Conservation (phyloP, 2,888 invertebrate species). For the Platycnemis pennipes region DNA sequence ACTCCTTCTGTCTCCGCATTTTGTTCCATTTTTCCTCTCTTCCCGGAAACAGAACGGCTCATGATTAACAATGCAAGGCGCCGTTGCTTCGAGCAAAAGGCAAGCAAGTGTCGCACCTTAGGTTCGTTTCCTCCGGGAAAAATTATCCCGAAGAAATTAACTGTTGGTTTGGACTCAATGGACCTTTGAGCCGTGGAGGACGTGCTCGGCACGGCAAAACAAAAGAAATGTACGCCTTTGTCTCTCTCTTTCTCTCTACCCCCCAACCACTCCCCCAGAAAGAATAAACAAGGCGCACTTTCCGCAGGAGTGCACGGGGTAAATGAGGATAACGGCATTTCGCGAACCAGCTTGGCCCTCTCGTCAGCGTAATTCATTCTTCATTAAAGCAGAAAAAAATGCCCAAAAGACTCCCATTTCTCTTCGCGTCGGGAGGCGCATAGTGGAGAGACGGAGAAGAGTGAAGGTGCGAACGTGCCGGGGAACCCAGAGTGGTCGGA, state of each 20-base stretch:
- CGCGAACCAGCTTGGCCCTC: neutral
- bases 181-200: neutral
- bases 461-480: neutral
- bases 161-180: conserved; percentile 14
- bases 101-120: neutral
- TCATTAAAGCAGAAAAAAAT: neutral
- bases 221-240: neutral
- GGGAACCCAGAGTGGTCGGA: neutral
- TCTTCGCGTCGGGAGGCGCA: neutral
- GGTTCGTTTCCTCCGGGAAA: neutral
- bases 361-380: conserved; percentile 28
- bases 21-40: neutral
- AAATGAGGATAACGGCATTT: conserved; percentile 6
- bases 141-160: conserved; percentile 27
- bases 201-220: neutral
- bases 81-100: neutral
- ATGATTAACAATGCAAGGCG: neutral
- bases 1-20: neutral
- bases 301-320: conserved; percentile 16
- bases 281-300: conserved; percentile 26
- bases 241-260: neutral
- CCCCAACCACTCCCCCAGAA: neutral
- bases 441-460: neutral
- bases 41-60: neutral
- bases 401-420: neutral